phyloP scores from a whole-genome alignment of 2,113 vertebrate genomes.

The Mesembrinibis cayennensis region DNA sequence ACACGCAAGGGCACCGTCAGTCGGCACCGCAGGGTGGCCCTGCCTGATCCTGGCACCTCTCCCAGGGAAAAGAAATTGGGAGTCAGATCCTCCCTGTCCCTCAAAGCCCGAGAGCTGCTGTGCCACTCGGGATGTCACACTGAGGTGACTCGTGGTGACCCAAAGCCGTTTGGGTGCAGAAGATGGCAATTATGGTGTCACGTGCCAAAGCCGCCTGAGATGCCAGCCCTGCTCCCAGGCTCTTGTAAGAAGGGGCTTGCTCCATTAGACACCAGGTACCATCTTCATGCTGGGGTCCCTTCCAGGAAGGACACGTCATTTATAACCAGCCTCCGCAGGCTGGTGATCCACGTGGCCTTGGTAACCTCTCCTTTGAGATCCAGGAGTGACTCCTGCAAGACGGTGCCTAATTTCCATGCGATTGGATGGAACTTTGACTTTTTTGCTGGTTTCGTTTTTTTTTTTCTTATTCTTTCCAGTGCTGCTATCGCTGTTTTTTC shows the following conservation, averaged over 20 bases:
- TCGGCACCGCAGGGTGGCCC: neutral
- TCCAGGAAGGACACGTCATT: neutral
- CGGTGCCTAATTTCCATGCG: neutral
- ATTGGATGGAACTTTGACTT: neutral
- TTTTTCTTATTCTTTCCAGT: neutral
- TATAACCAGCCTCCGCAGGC: neutral
- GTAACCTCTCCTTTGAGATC: neutral
- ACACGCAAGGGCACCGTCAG: neutral
- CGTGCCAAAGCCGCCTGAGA: neutral
- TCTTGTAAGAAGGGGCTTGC: neutral
- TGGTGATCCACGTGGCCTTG: neutral
- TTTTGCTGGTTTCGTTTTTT: neutral
- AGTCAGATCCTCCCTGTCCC: neutral
- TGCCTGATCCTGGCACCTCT: neutral
- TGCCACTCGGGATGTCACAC: neutral
- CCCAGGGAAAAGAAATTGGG: neutral
- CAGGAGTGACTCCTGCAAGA: neutral
- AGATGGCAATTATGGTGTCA: neutral
- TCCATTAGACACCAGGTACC: neutral
- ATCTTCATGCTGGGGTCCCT: neutral
- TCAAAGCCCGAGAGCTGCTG: neutral
- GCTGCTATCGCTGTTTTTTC: neutral
- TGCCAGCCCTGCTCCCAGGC: neutral
- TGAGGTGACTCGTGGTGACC: accelerated
- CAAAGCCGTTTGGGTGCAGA: accelerated